phyloP scores from a whole-genome alignment of 1,140 invertebrate species.

The Neodiprion fabricii region DNA sequence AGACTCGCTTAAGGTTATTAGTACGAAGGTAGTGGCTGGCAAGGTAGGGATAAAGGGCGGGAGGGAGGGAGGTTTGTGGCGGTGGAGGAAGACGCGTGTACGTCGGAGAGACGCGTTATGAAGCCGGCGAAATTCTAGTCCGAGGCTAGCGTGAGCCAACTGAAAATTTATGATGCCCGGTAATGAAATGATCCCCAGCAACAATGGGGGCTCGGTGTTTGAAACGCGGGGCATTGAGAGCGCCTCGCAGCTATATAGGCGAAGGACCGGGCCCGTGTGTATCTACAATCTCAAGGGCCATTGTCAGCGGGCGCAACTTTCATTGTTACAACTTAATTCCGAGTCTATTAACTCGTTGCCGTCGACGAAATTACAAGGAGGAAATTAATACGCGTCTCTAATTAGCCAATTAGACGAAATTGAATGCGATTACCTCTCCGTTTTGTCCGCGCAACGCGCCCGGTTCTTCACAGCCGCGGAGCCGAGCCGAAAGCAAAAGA shows the following conservation, averaged over 20 bases:
- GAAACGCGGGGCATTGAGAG: not conserved
- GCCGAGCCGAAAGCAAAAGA: no score
- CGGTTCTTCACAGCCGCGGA: no score
- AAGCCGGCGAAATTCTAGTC: not conserved
- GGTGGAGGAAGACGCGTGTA: no score
- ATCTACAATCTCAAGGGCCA: slow-evolving; percentile 2
- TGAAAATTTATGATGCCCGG: slow-evolving; percentile 1
- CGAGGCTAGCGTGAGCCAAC: not conserved
- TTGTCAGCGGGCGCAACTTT: slow-evolving; percentile 4
- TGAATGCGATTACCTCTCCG: not conserved
- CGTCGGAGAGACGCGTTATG: no score
- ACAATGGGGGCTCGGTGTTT: not conserved
- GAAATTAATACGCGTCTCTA: not conserved
- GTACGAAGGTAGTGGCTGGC: not conserved
- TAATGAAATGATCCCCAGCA: slow-evolving; percentile 2
- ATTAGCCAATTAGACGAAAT: not conserved
- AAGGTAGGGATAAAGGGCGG: no score
- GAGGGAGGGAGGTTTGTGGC: no score
- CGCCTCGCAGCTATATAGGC: not conserved
- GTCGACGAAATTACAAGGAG: not conserved
- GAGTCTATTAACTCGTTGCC: not conserved
- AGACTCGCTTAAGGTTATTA: slow-evolving; percentile 1
- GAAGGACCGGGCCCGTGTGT: not conserved
- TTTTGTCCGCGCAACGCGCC: not conserved
- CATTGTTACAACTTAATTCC: slow-evolving; percentile 5